Conservation (phyloP, 1,140 invertebrate genomes). For the Bradynema listronoti region DNA sequence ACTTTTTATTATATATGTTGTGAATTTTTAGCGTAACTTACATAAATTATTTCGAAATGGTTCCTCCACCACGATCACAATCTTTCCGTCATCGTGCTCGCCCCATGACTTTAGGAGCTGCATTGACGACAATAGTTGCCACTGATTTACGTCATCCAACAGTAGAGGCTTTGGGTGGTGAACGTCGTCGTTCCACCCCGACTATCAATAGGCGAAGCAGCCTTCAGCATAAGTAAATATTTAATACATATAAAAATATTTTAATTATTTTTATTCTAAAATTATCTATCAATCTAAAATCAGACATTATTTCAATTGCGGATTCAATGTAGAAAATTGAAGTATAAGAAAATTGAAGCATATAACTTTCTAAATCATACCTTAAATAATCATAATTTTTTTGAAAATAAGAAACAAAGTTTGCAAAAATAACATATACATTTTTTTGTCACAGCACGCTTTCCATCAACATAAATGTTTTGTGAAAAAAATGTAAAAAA, state of each 20-base stretch:
- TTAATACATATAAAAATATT: not conserved
- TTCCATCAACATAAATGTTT: not conserved
- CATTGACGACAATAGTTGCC: not conserved
- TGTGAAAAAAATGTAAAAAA: slow-evolving; percentile 4
- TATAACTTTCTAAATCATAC: not conserved
- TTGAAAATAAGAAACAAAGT: not conserved
- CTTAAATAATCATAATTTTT: not conserved
- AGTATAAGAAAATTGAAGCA: not conserved
- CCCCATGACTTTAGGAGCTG: slow-evolving; percentile 17
- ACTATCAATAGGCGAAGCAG: slow-evolving; percentile 25
- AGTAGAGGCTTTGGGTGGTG: slow-evolving; percentile 5
- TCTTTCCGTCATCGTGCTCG: slow-evolving; percentile 42
- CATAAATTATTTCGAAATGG: too few species aligned
- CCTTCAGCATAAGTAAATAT: slow-evolving; percentile 29
- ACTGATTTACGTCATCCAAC: not conserved
- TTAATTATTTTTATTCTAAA: not conserved
- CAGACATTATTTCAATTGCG: not conserved
- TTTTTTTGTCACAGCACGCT: not conserved
- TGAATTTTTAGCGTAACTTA: too few species aligned
- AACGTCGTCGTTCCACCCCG: slow-evolving; percentile 34
- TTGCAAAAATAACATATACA: not conserved
- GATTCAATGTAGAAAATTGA: not conserved
- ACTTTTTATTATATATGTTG: too few species aligned
- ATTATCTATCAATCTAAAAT: not conserved
- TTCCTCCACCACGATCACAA: slow-evolving; percentile 26